Base-by-base conservation (phyloP, 2,888 invertebrate genomes). In the Caradrina clavipalpis region DNA sequence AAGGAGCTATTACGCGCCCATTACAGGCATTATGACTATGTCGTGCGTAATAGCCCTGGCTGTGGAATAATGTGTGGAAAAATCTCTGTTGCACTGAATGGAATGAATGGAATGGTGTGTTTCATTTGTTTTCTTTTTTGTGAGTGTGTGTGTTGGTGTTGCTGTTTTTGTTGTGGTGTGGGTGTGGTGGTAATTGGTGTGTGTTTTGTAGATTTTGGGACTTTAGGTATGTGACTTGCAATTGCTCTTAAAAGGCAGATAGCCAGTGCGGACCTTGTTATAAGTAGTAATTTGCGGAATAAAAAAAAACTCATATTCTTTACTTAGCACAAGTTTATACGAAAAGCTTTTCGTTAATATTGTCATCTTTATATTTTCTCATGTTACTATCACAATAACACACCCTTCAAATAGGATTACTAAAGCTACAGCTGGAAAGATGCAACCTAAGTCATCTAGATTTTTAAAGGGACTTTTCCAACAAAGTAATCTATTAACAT, bases 11-110 rank as follows among this genome's bases (percentile, higher is more conserved):
- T 90, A 90, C 78, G 63, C 80, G 31, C 68, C 87, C 83, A 88
- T 89, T 90, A 90, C 72, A 79, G 73, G 76, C 76, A 85, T 88
- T 86, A 84, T 86, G 80, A 84, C 85, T 79, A 80, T 78, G 80
- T 82, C 85, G 79, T 84, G 81, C 84, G 84, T 88, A 89, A 89
- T 88, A 84, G 80, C 69, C 65, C 76, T 31, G 64, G 82, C 75
- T 81, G 78, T 76, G 62, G 80, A 81, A 86, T 90, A 89, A 90
- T 90, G 89, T 90, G 89, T 90, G 89, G 84, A 87, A 86, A 82
- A 87, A 83, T 51, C 39, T 39, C 13, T 69, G 65, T 31, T 45
- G 26, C 22, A 35, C 59, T 80, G 70, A 81, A 71, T 73, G 60
- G 72, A 79, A 53, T 73, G 71, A 72, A 74, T 53, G 78, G 56